Base-by-base conservation (phyloP, 2,888 invertebrate genomes). In the Scaptomyza caliginosa region DNA sequence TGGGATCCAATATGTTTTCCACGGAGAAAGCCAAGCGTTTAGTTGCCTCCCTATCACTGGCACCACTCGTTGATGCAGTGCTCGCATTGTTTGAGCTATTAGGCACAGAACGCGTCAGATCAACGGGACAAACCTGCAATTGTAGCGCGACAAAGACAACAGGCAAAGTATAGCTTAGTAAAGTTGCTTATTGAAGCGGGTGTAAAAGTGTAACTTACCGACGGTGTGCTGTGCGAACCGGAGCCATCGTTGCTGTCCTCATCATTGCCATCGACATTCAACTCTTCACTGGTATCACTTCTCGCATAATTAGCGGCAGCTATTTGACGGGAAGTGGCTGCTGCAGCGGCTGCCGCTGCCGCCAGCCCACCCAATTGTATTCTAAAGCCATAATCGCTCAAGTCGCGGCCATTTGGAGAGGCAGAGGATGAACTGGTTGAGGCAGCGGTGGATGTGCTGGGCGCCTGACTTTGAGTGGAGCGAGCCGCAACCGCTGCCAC, bases 1-100 rank as follows among this genome's bases (percentile, higher is more conserved):
- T 97, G 3, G 97, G 97, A 91, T 97, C 97, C 76, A 97, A 92
- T 72, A 97, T 97, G 89, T 97, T 97, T 92, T 97, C 97, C 19
- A 97, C 97, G 4, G 96, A 96, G 92, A 97, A 97, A 16, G 97
- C 96, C 70, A 97, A 93, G 76, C 93, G 94, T 68, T 91, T 91
- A 21, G 90, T 89, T 19, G 91, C 78, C 59, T 91, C 92, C 17
- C 91, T 89, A 50, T 92, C 91, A 52, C 89, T 87, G 2, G 87
- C 76, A 0, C 88, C 86, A 59, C 88, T 91, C 34, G 90, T 85
- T 19, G 89, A 77, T 11, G 89, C 86, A n/a, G 87, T 83, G 19
- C 55, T 82, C 17, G 73, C 67, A 45, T 69, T 86, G 5, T 64
- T 51, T 7, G 77, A 74, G 16, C 75, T 76, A 36, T 81, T 86